These are phyloP conservation scores for Callipepla californica DNA, from an alignment of 2,113 vertebrate genomes.

Conservation along the genomic window DNA sequence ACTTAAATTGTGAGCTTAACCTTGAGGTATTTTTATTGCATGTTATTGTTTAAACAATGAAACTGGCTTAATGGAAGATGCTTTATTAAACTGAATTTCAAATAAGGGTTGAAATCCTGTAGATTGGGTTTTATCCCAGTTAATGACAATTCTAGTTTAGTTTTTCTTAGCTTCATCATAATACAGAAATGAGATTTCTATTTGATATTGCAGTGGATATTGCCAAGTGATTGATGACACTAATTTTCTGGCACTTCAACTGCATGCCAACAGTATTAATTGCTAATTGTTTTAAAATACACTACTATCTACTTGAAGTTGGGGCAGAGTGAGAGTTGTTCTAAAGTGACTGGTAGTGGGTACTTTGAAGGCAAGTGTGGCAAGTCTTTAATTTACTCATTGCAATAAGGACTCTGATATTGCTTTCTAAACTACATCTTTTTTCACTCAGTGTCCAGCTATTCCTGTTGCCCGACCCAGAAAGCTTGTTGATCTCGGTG, in stretches of 20 bases:
- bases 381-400: background rate
- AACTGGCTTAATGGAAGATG: constrained; percentile 48
- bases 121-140: constrained; percentile 22
- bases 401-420: background rate
- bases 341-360: background rate
- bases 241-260: background rate
- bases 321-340: background rate
- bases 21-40: constrained; percentile 36
- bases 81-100: constrained; percentile 53
- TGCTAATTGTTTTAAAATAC: constrained; percentile 31
- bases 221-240: constrained; percentile 4
- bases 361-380: background rate
- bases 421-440: constrained; percentile 1
- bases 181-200: background rate
- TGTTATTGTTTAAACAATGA: constrained; percentile 51
- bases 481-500: constrained; percentile 9
- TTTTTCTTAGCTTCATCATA: background rate
- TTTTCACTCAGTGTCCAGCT: background rate
- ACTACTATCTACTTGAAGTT: background rate
- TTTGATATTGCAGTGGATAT: background rate
- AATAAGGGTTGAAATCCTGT: constrained; percentile 26
- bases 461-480: background rate
- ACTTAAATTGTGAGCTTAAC: constrained; percentile 44
- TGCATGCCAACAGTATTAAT: background rate
- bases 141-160: constrained; percentile 8